Evolutionary conservation across 1,140 invertebrate species (phyloP), one percentile per base, ranked within the genome.

Genomic region (Drosophila parabipectinata): DNA sequence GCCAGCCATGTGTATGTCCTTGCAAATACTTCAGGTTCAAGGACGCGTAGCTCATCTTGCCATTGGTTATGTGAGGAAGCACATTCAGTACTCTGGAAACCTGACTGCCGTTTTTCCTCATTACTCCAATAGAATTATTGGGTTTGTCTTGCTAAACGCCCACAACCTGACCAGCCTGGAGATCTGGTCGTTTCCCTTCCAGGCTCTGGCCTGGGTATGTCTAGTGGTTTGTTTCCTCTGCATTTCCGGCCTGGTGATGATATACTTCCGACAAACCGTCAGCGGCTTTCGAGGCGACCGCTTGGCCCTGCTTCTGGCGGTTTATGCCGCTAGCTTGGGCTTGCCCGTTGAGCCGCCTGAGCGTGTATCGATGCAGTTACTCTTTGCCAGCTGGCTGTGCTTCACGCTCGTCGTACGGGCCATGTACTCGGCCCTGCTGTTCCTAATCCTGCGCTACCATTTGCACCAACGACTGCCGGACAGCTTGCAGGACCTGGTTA

Each of bases 381-480:
- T 80, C 32, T 75, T 76, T 39, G 47, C 62, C 24, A 75, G 59
- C 26, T 80, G 79, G 79, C 62, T 83, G 8, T 37, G 44, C 24
- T 68, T 59, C 12, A 77, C 75, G 12, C 62, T 82, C 0, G 44
- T 82, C n/a, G 45, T 83, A 5, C 59, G 80, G 1, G 54, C 80
- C 47, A 81, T 83, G 64, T 83, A 83, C 41, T 52, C 66, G 15
- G 79, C 79, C 2, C 14, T 83, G 26, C 41, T 83, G 28, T 83
- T 75, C 18, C 50, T 78, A 9, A 64, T 83, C 45, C 58, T 83
- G 12, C 79, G 80, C 10, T 69, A 75, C 14, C 71, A 78, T 6
- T 44, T 83, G 1, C 79, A 83, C 21, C 71, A 82, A 3, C 45
- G 71, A 0, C 48, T 83, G 47, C 80, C 80, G 2, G 53, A 18